These are phyloP conservation scores for Dermochelys coriacea DNA, from an alignment of 2,797 vertebrate genomes.

Conservation along the genomic window DNA sequence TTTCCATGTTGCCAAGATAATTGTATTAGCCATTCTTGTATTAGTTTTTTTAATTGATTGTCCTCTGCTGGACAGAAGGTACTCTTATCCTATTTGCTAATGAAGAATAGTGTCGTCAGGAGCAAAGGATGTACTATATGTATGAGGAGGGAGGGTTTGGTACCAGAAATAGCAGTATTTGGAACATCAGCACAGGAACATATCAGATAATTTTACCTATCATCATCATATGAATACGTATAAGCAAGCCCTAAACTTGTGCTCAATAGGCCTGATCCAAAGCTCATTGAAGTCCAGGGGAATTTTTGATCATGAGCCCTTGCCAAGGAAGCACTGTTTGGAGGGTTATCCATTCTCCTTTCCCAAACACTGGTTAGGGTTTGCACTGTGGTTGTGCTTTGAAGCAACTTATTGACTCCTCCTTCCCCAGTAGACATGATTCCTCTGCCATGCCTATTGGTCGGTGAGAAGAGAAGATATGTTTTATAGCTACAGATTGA, in stretches of 20 bases:
- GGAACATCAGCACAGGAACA: not conserved
- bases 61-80: rapidly evolving
- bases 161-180: not conserved
- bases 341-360: not conserved
- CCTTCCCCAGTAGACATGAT: not conserved
- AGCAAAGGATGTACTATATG: rapidly evolving
- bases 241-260: not conserved
- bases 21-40: not conserved
- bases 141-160: not conserved
- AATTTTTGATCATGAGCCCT: not conserved
- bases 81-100: not conserved
- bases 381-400: not conserved
- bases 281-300: not conserved
- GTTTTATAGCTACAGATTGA: not conserved
- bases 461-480: not conserved
- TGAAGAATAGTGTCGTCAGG: not conserved
- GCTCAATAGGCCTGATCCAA: not conserved
- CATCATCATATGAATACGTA: not conserved
- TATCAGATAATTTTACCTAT: not conserved
- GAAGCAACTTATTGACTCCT: not conserved
- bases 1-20: not conserved
- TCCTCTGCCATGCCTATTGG: not conserved
- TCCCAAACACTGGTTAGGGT: not conserved
- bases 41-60: not conserved
- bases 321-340: not conserved